Evolutionary conservation across 2,797 vertebrate genomes (phyloP), one percentile per base, ranked within the genome.

Genomic region (Acanthopagrus latus): DNA sequence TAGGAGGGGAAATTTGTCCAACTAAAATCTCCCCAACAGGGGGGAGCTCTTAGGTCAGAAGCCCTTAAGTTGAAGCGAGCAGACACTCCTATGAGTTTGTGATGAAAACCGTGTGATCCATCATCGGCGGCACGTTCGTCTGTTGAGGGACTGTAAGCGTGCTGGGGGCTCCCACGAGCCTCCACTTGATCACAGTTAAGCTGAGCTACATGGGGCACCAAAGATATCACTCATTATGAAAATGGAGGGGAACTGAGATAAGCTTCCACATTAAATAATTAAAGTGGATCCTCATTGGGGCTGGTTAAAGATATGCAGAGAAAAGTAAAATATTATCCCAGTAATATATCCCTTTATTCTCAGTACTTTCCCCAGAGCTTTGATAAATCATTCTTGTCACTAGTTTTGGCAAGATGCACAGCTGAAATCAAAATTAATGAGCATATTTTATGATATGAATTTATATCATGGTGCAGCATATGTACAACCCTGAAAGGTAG

Each of bases 61-160:
- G 95, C 93, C 92, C 96, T 96, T 81, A 96, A 89, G 92, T 96
- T 94, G 92, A 96, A 95, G 94, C 90, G 90, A 94, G 91, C 95
- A 93, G 95, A 95, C 88, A 62, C 88, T 96, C 92, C 94, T 96
- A 95, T 96, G 93, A 94, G 95, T 93, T 95, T 96, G 90, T 96
- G 97, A 97, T 97, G 96, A 96, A 96, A 97, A 96, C 95, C 95
- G 95, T 94, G 96, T 96, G 96, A 97, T 96, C 96, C 96, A 96
- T 98, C 96, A 97, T 94, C 91, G 86, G 63, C 51, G 56, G 87
- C 85, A 81, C 64, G 66, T 83, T 92, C 66, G 46, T 85, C 76
- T 87, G 84, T 78, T 95, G 85, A 77, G 84, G 94, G 94, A 95
- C 93, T 93, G 78, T 69, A 94, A 94, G 92, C 95, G 91, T 94